A percentile compares a stretch with the other conserved stretches of the same genome.
Conservation (phyloP, 2,888 invertebrate genomes). For the Netelia melanura region DNA sequence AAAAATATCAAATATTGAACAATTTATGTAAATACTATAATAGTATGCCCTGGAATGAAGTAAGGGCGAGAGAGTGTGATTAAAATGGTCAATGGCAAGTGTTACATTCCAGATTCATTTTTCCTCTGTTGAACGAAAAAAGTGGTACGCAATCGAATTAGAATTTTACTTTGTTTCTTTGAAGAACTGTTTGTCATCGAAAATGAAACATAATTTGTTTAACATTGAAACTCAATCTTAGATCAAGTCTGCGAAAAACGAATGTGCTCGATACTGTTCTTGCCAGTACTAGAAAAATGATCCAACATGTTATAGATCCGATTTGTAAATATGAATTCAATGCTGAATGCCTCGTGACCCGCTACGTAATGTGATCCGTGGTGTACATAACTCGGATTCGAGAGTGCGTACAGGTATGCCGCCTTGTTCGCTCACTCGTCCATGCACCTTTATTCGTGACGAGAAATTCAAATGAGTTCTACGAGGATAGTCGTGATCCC, state of each 20-base stretch:
- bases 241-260: background rate
- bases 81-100: conserved; percentile 49
- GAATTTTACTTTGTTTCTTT: conserved; percentile 24
- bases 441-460: conserved; percentile 35
- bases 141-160: no score
- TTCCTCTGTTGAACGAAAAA: background rate
- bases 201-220: no score
- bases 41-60: conserved; percentile 45
- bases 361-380: conserved; percentile 29
- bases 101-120: conserved; percentile 6
- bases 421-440: conserved; percentile 20
- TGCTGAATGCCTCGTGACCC: conserved; percentile 35
- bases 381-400: conserved; percentile 31
- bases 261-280: background rate
- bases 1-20: conserved; percentile 38
- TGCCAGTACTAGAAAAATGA: no score
- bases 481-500: conserved; percentile 18
- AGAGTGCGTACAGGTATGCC: conserved; percentile 55
- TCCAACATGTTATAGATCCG: background rate
- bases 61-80: conserved; percentile 26
- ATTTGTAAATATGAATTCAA: background rate
- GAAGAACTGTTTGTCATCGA: background rate
- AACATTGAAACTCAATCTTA: no score
- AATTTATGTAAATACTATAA: conserved; percentile 64
- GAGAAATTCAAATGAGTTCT: conserved; percentile 49